A percentile compares a stretch with the other conserved stretches of the same genome.
Evolutionary conservation across 2,113 vertebrate species (phyloP).

Genomic region (Pandion haliaetus): DNA sequence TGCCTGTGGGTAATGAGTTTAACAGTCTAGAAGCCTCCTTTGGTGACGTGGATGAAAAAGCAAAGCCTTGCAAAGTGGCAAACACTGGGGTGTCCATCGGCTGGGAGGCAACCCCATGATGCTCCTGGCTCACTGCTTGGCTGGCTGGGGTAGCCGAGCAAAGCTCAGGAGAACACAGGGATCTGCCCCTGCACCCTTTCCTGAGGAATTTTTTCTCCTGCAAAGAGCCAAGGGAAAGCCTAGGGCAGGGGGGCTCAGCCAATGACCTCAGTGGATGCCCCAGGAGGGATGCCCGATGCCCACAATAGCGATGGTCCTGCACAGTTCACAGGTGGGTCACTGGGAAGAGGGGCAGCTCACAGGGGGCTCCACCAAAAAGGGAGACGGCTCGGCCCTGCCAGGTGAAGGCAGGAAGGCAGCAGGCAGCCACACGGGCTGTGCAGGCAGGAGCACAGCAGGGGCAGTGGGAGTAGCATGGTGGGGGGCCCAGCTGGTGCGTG

Average conservation of each 20-base stretch:
- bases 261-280: no score
- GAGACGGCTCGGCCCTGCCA: not conserved
- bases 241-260: no score
- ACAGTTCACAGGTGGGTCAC: not conserved
- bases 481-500: conserved; percentile 60
- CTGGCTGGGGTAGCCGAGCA: not conserved
- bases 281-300: not conserved
- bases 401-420: conserved; percentile 8
- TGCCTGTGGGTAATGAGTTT: not conserved
- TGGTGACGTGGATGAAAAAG: not conserved
- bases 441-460: conserved; percentile 2
- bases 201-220: not conserved
- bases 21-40: not conserved
- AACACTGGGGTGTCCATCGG: accelerated
- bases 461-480: conserved; percentile 4
- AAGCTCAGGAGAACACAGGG: not conserved
- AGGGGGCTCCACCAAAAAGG: not conserved
- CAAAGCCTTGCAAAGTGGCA: not conserved
- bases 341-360: not conserved
- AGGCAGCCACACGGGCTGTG: not conserved
- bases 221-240: not conserved
- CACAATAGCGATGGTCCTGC: not conserved
- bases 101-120: not conserved
- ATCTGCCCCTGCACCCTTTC: not conserved
- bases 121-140: not conserved